Evolutionary conservation across 2,888 invertebrate species (phyloP), one percentile per base, ranked within the genome.

Genomic region (Drosophila borborema): DNA sequence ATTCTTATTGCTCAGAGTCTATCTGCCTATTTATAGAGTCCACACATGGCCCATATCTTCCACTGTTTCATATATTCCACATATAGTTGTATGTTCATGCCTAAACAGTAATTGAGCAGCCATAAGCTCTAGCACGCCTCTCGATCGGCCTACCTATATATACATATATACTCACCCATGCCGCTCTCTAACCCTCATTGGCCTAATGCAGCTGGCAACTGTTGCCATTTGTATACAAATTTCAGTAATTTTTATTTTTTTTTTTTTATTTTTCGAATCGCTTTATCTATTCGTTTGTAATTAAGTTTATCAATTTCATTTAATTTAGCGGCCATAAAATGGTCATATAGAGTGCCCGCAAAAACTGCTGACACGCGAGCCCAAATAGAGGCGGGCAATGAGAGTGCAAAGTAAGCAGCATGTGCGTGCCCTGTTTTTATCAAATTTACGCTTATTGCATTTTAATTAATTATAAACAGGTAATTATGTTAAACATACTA

Each of bases 391-490:
- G 36, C n/a, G 34, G 38, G 60, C 43, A 51, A 14, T n/a, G 69
- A 58, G 60, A 64, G 45, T 71, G 89, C 72, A 59, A 64, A 59
- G 73, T 73, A 81, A 86, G 90, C 87, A 65, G 89, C 84, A 64
- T 74, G 80, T 72, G 85, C 80, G 72, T 84, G 82, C 72, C 49
- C 70, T 34, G 72, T 67, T 89, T 79, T 87, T 89, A 89, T 84
- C 77, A 82, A 88, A 90, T 90, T 81, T 88, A 88, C 91, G 87
- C 86, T 91, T 86, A 90, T 90, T 88, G 90, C 90, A 87, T 90
- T 90, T 90, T 90, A 90, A 88, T 88, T 88, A 88, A 88, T 88
- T 88, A 90, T 90, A 88, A 88, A 88, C 87, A 85, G 91, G 87
- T 90, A 90, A 88, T 88, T 90, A 88, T 88, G 91, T 81, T 86